Evolutionary conservation across 2,797 vertebrate genomes (phyloP).

Genomic region (Huso huso): DNA sequence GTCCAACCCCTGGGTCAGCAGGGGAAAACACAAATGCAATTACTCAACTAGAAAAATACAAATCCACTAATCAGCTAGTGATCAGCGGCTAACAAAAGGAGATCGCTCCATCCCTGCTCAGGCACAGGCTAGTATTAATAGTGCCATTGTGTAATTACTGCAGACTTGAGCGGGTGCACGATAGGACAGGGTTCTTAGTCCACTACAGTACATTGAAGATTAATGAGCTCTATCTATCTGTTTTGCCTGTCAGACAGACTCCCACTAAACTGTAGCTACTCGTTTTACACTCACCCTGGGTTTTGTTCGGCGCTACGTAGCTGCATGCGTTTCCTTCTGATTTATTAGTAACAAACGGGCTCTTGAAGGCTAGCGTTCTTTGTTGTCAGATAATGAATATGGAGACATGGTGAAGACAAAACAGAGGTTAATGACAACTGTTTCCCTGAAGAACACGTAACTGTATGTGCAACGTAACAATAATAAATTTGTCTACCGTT

Average conservation of each 20-base stretch:
- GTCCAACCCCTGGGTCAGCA: conserved; percentile 51
- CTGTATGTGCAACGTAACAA: neutral
- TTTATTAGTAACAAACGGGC: too few species aligned
- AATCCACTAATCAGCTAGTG: conserved; percentile 70
- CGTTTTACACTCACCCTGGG: too few species aligned
- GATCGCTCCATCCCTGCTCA: conserved; percentile 59
- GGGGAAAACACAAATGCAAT: conserved; percentile 56
- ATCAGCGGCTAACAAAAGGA: conserved; percentile 70
- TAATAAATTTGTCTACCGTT: conserved; percentile 7
- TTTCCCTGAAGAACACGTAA: neutral
- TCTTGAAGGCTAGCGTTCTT: too few species aligned
- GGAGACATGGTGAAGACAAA: too few species aligned
- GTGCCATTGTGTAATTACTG: conserved; percentile 72
- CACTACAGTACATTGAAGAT: conserved; percentile 55
- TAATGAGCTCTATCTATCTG: conserved; percentile 57
- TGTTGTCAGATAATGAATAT: too few species aligned
- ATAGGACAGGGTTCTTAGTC: conserved; percentile 63
- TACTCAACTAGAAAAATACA: conserved; percentile 61
- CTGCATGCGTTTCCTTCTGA: too few species aligned
- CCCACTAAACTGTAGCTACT: too few species aligned
- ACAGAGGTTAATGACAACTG: too few species aligned
- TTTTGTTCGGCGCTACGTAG: too few species aligned
- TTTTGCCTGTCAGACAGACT: neutral
- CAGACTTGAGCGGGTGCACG: conserved; percentile 63
- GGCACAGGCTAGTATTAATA: conserved; percentile 67